These are phyloP conservation scores for Ptyas mucosa DNA, from an alignment of 2,113 vertebrate genomes.

Conservation along the genomic window DNA sequence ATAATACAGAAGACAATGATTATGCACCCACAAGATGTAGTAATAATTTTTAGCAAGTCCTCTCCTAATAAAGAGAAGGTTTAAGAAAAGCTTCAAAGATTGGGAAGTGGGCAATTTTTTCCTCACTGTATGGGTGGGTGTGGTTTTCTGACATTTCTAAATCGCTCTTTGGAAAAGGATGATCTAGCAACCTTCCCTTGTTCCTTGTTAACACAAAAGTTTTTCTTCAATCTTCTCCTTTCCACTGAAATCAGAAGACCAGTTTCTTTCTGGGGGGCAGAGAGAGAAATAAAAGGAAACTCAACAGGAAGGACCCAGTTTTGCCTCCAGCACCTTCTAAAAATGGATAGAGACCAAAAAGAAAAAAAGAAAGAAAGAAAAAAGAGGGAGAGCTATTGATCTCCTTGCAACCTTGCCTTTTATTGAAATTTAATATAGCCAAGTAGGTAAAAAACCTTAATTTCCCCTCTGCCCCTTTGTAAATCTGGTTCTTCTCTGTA, in stretches of 20 bases:
- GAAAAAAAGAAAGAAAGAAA: not conserved
- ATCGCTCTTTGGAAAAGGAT: not conserved
- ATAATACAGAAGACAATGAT: not conserved
- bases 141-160: not conserved
- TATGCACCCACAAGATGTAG: not conserved
- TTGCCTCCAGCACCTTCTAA: not conserved
- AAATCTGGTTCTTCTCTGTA: not conserved
- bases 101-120: not conserved
- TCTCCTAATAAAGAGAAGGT: not conserved
- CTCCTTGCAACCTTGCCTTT: not conserved
- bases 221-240: not conserved
- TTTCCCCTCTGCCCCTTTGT: not conserved
- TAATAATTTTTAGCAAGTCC: not conserved
- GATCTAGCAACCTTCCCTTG: not conserved
- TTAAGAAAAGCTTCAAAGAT: not conserved
- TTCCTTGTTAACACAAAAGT: not conserved
- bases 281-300: not conserved
- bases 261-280: not conserved
- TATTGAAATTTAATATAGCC: not conserved
- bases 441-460: not conserved
- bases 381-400: not conserved
- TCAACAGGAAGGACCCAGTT: not conserved
- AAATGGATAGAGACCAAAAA: not conserved
- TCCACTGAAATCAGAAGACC: not conserved
- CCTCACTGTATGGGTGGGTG: not conserved